Base-by-base conservation (phyloP, 2,797 vertebrate genomes). In the Lates japonicus region DNA sequence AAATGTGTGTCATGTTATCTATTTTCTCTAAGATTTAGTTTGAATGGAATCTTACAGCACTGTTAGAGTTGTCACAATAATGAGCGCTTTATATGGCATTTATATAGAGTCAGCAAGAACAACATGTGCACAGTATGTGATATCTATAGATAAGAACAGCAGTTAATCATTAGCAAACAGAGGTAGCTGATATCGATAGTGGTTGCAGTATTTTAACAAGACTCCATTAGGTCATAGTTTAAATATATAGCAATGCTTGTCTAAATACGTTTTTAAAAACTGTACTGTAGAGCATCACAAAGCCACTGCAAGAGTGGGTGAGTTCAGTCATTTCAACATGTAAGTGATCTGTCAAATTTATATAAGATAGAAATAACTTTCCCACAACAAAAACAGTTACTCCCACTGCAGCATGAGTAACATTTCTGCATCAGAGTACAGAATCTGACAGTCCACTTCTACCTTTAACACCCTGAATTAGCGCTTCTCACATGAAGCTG, bases 401-500 rank as follows among this genome's bases (percentile, higher is more conserved):
- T 7, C 2, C 46, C 13, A 70, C 25, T 19, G 37, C 37, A 57
- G 54, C 19, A 62, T n/a, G 48, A 29, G 29, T 20, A 66, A 55
- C 16, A 25, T 65, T 72, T 81, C 58, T 61, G 41, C 7, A 12
- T 64, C 60, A 60, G 31, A 5, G 48, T n/a, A 29, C 22, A 46
- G 42, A 70, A 22, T 58, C 51, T 19, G 14, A 46, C 31, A 64
- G 57, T 54, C 37, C 44, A 22, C 42, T 61, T 29, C 25, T 73
- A 80, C 60, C 31, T 25, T 72, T 70, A 54, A 85, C 29, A 73
- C 42, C 31, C 16, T 71, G 41, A 81, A 81, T 46, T 72, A 19
- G 46, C 42, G 22, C 57, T 79, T 62, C 60, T 39, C 44, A 62
- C 25, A 72, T 62, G 16, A 49, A 49, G 54, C 37, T 76, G 69